Percentiles rank a stretch among this genome's conserved stretches.
These are phyloP conservation scores for Toxotes chatareus DNA, from an alignment of 2,113 vertebrate genomes.

Conservation along the genomic window DNA sequence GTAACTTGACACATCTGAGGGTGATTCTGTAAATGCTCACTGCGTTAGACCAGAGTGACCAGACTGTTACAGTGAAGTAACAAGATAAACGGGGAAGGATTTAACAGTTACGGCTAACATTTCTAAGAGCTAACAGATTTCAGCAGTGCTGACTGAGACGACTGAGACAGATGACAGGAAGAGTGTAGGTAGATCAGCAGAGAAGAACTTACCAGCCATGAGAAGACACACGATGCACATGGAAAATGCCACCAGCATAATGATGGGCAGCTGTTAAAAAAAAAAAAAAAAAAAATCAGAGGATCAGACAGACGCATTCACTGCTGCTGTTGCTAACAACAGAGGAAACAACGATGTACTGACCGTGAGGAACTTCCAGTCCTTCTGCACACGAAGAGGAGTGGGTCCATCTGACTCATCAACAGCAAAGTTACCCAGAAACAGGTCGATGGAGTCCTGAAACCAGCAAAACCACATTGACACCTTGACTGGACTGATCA, in stretches of 20 bases:
- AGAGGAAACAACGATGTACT: constrained; percentile 10
- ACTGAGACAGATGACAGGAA: background rate
- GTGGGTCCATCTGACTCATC: constrained; percentile 92
- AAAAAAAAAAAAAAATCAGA: constrained; percentile 50
- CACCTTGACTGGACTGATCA: background rate
- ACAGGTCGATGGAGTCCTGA: constrained; percentile 97
- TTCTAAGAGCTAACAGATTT: background rate
- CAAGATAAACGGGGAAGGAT: background rate
- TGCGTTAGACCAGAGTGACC: too few relatives aligned
- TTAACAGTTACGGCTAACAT: background rate
- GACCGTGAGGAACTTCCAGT: constrained; percentile 97
- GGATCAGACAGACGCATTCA: background rate
- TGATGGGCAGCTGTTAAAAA: constrained; percentile 90
- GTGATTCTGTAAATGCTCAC: too few relatives aligned
- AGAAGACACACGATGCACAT: constrained; percentile 98
- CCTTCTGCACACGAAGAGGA: constrained; percentile 91
- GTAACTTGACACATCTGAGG: too few relatives aligned
- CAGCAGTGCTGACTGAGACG: background rate
- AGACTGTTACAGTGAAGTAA: background rate
- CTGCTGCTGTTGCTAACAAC: background rate
- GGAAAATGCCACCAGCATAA: constrained; percentile 98
- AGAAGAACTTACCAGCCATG: constrained; percentile 91
- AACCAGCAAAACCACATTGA: background rate
- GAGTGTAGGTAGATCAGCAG: background rate
- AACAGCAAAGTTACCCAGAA: constrained; percentile 96